phyloP scores from a whole-genome alignment of 1,140 invertebrate species.

The Papilio xuthus region DNA sequence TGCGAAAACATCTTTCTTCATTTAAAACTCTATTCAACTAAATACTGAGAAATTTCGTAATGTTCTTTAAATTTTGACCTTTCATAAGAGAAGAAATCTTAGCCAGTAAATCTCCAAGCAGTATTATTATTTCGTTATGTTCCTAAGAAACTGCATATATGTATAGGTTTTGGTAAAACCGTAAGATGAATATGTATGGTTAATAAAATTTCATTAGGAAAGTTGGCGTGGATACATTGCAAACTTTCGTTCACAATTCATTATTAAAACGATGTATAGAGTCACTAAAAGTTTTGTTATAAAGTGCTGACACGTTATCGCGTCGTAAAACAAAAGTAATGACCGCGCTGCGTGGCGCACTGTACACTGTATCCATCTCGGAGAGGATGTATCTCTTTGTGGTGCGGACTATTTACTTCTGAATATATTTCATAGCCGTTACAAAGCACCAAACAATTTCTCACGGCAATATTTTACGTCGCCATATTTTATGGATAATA shows the following conservation, averaged over 20 bases:
- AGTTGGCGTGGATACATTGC: constrained; percentile 34
- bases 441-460: constrained; percentile 34
- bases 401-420: constrained; percentile 32
- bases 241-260: constrained; percentile 36
- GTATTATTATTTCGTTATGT: not conserved
- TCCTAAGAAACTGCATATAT: not conserved
- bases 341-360: constrained; percentile 45
- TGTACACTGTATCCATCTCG: constrained; percentile 34
- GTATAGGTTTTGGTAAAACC: constrained; percentile 11
- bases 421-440: constrained; percentile 38
- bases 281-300: constrained; percentile 49
- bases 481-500: constrained; percentile 35
- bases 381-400: constrained; percentile 27
- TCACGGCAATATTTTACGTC: constrained; percentile 37
- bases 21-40: not conserved
- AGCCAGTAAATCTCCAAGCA: not conserved
- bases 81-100: not conserved
- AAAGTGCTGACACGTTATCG: constrained; percentile 58
- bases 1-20: not conserved
- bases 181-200: constrained; percentile 37
- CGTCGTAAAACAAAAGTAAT: constrained; percentile 66
- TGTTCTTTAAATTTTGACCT: no score
- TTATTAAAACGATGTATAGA: constrained; percentile 50
- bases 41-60: no score
- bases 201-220: constrained; percentile 42